A percentile compares a stretch with the other conserved stretches of the same genome.
These are phyloP conservation scores for Aphelinus atriplicis DNA, from an alignment of 1,140 invertebrate genomes.

Conservation along the genomic window DNA sequence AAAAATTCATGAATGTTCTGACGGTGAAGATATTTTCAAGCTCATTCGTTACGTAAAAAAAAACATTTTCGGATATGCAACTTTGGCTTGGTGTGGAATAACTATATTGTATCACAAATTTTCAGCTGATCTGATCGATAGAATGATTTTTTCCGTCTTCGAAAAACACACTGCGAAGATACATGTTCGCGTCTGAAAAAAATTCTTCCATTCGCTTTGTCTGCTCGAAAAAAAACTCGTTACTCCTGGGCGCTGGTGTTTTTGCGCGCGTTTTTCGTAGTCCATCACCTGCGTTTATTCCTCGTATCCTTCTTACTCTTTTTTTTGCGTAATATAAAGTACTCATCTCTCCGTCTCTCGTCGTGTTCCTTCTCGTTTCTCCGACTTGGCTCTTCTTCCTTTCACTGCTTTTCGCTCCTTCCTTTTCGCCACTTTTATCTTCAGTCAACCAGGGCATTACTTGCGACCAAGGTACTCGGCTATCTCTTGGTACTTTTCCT, in stretches of 20 bases:
- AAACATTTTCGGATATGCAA: no score
- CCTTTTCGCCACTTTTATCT: constrained; percentile 19
- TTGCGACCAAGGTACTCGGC: constrained; percentile 70
- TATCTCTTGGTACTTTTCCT: constrained; percentile 70
- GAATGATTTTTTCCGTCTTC: not conserved
- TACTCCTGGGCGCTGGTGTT: no score
- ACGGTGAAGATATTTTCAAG: no score
- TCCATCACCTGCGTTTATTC: constrained; percentile 1
- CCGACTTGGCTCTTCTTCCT: not conserved
- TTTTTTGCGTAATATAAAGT: constrained; percentile 7
- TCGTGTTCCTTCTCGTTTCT: not conserved
- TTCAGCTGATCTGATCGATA: no score
- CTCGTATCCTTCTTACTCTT: not conserved
- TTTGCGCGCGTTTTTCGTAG: not conserved
- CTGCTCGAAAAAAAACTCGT: no score
- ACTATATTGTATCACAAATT: no score
- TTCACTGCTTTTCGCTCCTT: constrained; percentile 14
- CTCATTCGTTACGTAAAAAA: no score
- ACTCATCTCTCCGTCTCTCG: not conserved
- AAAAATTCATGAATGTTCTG: not conserved
- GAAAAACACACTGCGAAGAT: not conserved
- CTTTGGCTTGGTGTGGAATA: no score
- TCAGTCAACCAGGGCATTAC: constrained; percentile 54
- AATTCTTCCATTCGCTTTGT: not conserved
- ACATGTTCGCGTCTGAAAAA: not conserved